Percentiles rank a stretch among this genome's conserved stretches.
These are phyloP conservation scores for Opisthocomus hoazin DNA, from an alignment of 2,113 vertebrate genomes.

Conservation along the genomic window DNA sequence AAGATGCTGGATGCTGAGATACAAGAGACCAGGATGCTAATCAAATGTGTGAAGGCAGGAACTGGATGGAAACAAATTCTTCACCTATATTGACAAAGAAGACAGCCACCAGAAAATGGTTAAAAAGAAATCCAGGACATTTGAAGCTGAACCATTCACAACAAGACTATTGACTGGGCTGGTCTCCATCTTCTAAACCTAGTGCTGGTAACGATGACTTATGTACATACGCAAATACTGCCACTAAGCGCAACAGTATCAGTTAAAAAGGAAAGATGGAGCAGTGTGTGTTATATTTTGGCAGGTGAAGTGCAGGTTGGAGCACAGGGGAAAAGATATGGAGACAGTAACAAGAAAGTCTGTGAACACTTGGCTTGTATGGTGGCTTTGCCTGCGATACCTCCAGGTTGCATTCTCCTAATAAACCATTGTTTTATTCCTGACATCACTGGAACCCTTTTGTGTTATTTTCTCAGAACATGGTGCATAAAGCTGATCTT, in stretches of 20 bases:
- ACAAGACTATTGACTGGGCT: background rate
- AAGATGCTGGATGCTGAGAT: background rate
- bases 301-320: background rate
- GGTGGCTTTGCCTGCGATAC: background rate
- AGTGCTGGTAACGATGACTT: background rate
- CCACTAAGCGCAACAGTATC: background rate
- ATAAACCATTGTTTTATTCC: background rate
- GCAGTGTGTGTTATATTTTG: background rate
- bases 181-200: background rate
- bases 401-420: background rate
- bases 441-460: background rate
- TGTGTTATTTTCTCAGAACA: background rate
- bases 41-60: background rate
- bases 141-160: background rate
- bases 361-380: background rate
- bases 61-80: background rate
- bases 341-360: background rate
- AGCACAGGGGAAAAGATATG: background rate
- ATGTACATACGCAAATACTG: background rate
- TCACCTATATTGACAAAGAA: background rate
- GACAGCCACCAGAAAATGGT: background rate
- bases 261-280: background rate
- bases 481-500: background rate
- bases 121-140: background rate
- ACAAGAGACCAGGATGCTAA: background rate